Percentiles rank a stretch among this genome's conserved stretches.
Evolutionary conservation across 2,113 vertebrate species (phyloP).

Genomic region (Crotalus helleri): DNA sequence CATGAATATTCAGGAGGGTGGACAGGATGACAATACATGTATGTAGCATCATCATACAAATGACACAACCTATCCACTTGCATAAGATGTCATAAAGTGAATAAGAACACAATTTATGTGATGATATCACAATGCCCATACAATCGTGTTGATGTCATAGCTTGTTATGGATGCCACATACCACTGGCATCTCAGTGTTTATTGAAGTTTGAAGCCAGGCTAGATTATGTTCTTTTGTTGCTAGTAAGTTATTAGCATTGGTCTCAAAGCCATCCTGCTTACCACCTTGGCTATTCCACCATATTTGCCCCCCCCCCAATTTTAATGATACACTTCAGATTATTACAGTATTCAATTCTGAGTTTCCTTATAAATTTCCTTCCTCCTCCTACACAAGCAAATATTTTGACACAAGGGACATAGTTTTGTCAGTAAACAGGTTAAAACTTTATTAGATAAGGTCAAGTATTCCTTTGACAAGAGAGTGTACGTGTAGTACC

Average conservation of each 20-base stretch:
- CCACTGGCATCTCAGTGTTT: not conserved
- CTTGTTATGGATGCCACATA: not conserved
- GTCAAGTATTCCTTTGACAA: conserved; percentile 42
- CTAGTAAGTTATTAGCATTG: not conserved
- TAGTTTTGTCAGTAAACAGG: not conserved
- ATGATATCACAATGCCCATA: not conserved
- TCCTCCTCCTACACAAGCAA: not conserved
- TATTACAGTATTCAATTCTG: conserved; percentile 16
- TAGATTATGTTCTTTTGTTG: not conserved
- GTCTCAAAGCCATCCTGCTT: not conserved
- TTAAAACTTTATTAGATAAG: conserved; percentile 36
- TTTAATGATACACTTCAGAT: not conserved
- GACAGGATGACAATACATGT: not conserved
- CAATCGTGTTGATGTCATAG: not conserved
- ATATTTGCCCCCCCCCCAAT: not conserved
- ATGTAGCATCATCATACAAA: not conserved
- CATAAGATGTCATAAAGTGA: not conserved
- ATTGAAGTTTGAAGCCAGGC: not conserved
- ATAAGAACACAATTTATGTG: not conserved
- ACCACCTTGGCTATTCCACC: not conserved
- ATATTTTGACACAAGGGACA: conserved; percentile 7
- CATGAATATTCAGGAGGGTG: not conserved
- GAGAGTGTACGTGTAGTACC: conserved; percentile 14
- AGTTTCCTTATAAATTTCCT: conserved; percentile 14
- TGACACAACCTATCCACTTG: not conserved